Percentiles rank a stretch among this genome's conserved stretches.
Conservation (phyloP, 2,113 vertebrate genomes). For the Syngnathus scovelli region DNA sequence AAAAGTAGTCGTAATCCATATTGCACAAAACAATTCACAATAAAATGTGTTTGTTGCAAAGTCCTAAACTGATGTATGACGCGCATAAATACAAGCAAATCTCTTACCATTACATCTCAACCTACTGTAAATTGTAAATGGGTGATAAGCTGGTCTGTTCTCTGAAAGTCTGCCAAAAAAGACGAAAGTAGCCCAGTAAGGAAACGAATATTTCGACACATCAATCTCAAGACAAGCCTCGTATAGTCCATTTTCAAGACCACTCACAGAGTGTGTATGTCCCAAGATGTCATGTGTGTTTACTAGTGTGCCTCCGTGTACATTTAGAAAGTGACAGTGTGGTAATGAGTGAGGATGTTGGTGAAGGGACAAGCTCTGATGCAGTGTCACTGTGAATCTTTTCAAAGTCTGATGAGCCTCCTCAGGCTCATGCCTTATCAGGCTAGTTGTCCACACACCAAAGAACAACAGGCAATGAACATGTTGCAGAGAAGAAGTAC, state of each 20-base stretch:
- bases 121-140: no score
- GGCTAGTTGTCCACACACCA: constrained; percentile 22
- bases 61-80: no score
- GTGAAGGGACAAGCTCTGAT: constrained; percentile 38
- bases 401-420: constrained; percentile 43
- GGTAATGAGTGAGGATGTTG: constrained; percentile 46
- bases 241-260: constrained; percentile 44
- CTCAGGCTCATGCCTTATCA: constrained; percentile 25
- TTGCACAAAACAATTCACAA: no score
- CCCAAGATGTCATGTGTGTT: background rate
- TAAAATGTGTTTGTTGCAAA: no score
- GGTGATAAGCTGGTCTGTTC: constrained; percentile 7
- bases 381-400: constrained; percentile 47
- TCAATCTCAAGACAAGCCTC: constrained; percentile 57
- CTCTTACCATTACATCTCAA: no score
- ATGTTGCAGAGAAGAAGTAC: constrained; percentile 3
- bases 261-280: constrained; percentile 16
- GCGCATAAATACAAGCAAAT: no score
- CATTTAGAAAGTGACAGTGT: constrained; percentile 41
- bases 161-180: constrained; percentile 40
- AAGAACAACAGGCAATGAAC: constrained; percentile 10
- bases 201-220: constrained; percentile 48
- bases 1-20: no score
- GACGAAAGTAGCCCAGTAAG: constrained; percentile 20
- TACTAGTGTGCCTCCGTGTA: constrained; percentile 9